These are phyloP conservation scores for Struthidea cinerea DNA, from an alignment of 2,113 vertebrate species.

Conservation along the genomic window DNA sequence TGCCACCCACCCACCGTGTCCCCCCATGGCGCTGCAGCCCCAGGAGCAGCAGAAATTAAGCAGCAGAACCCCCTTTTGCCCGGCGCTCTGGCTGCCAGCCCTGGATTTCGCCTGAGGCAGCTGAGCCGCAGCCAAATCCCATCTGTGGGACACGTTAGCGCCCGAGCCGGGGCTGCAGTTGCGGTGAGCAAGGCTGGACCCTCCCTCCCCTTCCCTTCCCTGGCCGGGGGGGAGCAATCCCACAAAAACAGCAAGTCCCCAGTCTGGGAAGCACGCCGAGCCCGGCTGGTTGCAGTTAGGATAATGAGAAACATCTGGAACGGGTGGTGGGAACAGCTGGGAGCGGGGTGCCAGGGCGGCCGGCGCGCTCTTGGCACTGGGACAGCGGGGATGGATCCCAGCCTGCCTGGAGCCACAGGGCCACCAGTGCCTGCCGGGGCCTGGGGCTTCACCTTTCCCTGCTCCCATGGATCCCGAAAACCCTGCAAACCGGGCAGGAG, in stretches of 20 bases:
- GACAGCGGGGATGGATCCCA: neutral
- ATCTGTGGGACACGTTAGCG: slow-evolving; percentile 52
- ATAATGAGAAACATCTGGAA: slow-evolving; percentile 70
- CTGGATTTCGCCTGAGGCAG: slow-evolving; percentile 39
- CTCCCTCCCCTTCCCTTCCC: neutral
- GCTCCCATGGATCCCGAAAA: fast-evolving
- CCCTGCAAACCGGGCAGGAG: neutral
- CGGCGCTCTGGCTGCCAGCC: neutral
- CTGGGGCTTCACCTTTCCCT: neutral
- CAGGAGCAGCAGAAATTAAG: neutral
- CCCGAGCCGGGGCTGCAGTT: neutral
- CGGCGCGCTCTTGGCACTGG: neutral
- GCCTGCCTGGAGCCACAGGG: neutral
- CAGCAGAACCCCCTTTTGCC: neutral
- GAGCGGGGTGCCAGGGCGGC: slow-evolving; percentile 2
- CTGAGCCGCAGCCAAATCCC: slow-evolving; percentile 57
- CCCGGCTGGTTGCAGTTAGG: slow-evolving; percentile 38
- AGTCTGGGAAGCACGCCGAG: slow-evolving; percentile 38
- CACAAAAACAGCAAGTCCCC: neutral
- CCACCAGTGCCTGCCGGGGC: neutral
- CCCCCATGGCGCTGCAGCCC: neutral
- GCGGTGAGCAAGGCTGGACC: neutral
- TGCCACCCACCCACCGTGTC: neutral
- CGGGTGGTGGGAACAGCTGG: slow-evolving; percentile 63
- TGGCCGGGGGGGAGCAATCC: neutral